Evolutionary conservation across 2,888 invertebrate species (phyloP), one percentile per base, ranked within the genome.

Genomic region (Fabriciana adippe): DNA sequence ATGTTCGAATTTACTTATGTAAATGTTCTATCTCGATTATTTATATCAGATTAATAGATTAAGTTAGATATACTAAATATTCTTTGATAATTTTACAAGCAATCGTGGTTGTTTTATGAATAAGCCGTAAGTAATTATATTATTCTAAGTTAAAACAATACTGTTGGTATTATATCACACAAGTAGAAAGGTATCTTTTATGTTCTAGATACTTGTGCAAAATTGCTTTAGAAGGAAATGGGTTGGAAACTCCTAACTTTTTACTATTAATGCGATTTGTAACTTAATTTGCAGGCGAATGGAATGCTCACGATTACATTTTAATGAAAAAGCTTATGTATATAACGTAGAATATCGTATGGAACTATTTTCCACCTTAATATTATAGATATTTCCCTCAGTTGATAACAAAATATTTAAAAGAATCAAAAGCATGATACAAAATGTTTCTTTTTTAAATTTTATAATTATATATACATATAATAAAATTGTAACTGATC

Each of bases 201-300:
- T 21, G 56, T 64, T 56, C 56, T 55, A 60, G 64, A 60, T 64
- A 64, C 62, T 55, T 61, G 57, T 65, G 55, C 47, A 45, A 67
- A 65, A 67, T 71, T 64, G 64, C 66, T 61, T 64, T 65, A 21
- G 16, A 56, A 66, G 41, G 55, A 69, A 66, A 69, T 66, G 64
- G 16, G 60, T 71, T 64, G 48, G 14, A 66, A 64, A 63, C 59
- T 4, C 26, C 60, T 55, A 26, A 35, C 54, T 47, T 62, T 63
- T 66, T 59, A 63, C 60, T 60, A 60, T 60, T 55, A 66, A 66
- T 60, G 53, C 48, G 18, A 60, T 66, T n/a, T 60, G 35, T 57
- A 59, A 54, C 54, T 54, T 51, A 57, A 59, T 65, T 57, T 65
- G 51, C 53, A 45, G 50, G 41, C 26, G n/a, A 56, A 56, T 50